A percentile compares a stretch with the other conserved stretches of the same genome.
These are phyloP conservation scores for Ploceus nigricollis DNA, from an alignment of 2,113 vertebrate species.

Conservation along the genomic window DNA sequence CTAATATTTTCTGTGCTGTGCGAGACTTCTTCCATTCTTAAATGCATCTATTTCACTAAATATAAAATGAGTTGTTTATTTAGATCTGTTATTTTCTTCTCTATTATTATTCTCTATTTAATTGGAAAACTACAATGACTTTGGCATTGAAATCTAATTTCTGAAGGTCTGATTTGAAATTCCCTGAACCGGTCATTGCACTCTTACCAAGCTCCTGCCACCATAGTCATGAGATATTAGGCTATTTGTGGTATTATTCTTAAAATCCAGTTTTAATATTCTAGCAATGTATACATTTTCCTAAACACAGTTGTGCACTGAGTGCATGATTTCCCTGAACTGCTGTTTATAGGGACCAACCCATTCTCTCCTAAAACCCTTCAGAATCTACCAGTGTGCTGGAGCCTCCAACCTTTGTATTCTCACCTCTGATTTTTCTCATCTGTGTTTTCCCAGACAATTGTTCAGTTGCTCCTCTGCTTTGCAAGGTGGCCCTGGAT, in stretches of 20 bases:
- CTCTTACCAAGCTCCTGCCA: not conserved
- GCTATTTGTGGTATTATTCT: not conserved
- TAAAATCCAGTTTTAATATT: not conserved
- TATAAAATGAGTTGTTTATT: not conserved
- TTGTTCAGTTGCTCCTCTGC: not conserved
- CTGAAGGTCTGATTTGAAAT: not conserved
- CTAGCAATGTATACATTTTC: not conserved
- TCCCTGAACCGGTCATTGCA: not conserved
- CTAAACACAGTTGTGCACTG: not conserved
- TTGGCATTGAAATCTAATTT: not conserved
- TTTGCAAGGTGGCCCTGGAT: not conserved
- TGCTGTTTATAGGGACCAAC: not conserved
- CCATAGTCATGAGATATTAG: not conserved
- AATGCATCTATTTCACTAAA: not conserved
- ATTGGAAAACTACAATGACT: not conserved
- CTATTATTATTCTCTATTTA: not conserved
- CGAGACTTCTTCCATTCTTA: not conserved
- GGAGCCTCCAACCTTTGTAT: not conserved
- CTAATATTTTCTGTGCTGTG: not conserved
- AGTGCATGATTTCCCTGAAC: not conserved
- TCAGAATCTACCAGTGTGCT: not conserved
- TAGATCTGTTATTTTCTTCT: not conserved
- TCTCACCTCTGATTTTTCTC: not conserved
- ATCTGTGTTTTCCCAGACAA: not conserved
- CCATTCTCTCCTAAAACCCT: not conserved